Evolutionary conservation across 2,113 vertebrate species (phyloP), one percentile per base, ranked within the genome.

Genomic region (Antennarius striatus): DNA sequence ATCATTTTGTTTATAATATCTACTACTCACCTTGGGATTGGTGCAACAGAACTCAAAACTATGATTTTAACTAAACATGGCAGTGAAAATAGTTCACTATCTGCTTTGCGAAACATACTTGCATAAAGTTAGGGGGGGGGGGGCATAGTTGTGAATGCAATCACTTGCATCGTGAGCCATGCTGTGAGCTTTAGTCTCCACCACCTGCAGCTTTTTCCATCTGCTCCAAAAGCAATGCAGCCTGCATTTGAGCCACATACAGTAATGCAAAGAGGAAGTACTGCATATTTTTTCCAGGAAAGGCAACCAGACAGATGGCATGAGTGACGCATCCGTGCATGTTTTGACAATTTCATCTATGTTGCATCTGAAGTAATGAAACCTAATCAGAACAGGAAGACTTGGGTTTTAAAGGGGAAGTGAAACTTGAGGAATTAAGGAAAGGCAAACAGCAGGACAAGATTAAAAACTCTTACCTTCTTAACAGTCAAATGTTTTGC

Each of bases 241-340:
- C 60, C 51, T 48, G 53, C 50, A 62, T 66, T 47, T 50, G 50
- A 77, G 50, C n/a, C 48, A 15, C 47, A 60, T 67, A 45, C 52
- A 77, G 52, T 48, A 45, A 2, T 49, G 32, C 40, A 45, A 54
- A 5, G 3, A 22, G 52, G 56, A 15, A 71, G 12, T 30, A 22
- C 22, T 22, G 22, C 22, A 32, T 45, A 40, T 62, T 68, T 8
- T 4, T 68, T 49, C 49, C 49, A 54, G 66, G 54, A 63, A 68
- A 53, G 28, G 45, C 36, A 8, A 4, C 16, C 36, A 14, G n/a
- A 55, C 68, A 81, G 68, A 79, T 81, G 82, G 68, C 57, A 22
- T 56, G 64, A 73, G 42, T 68, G 63, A 76, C 57, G 63, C 57
- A 74, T 22, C 63, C 12, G 63, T 55, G 51, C 63, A 36, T 75